These are phyloP conservation scores for Rallus limicola DNA, from an alignment of 2,113 vertebrate genomes.

Conservation along the genomic window DNA sequence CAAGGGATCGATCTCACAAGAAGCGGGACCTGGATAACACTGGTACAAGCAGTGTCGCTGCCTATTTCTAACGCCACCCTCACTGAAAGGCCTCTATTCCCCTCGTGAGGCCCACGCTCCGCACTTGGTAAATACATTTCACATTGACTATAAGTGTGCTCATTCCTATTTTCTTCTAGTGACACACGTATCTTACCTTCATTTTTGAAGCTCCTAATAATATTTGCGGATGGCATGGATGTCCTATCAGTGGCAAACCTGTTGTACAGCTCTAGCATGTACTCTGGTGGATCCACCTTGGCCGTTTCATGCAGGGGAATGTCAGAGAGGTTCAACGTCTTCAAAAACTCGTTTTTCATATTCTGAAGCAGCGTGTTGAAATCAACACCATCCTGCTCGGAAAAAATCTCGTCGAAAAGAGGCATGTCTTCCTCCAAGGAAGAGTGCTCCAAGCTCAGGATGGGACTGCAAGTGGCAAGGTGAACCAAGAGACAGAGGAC, in stretches of 20 bases:
- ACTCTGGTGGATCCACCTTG: slow-evolving; percentile 92
- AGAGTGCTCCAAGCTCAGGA: slow-evolving; percentile 83
- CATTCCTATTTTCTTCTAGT: neutral
- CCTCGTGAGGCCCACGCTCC: fast-evolving
- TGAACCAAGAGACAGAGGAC: slow-evolving; percentile 67
- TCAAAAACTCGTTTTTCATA: slow-evolving; percentile 90
- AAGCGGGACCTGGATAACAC: neutral
- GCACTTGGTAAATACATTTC: neutral
- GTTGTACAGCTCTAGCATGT: slow-evolving; percentile 98
- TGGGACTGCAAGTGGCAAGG: slow-evolving; percentile 81
- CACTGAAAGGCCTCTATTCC: neutral
- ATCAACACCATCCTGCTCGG: slow-evolving; percentile 87
- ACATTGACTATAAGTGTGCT: fast-evolving
- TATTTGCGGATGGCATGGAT: slow-evolving; percentile 91
- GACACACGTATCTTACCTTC: slow-evolving; percentile 82
- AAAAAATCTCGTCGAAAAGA: slow-evolving; percentile 84
- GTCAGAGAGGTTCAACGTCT: slow-evolving; percentile 89
- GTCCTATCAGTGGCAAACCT: slow-evolving; percentile 91
- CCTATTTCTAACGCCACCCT: neutral
- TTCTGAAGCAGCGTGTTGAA: slow-evolving; percentile 87
- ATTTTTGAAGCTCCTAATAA: slow-evolving; percentile 96
- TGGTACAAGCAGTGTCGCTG: neutral
- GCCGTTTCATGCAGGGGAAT: slow-evolving; percentile 74
- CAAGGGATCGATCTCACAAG: neutral
- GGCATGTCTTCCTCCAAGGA: slow-evolving; percentile 85